Conservation (phyloP, 2,113 vertebrate genomes). For the Plectropomus leopardus region DNA sequence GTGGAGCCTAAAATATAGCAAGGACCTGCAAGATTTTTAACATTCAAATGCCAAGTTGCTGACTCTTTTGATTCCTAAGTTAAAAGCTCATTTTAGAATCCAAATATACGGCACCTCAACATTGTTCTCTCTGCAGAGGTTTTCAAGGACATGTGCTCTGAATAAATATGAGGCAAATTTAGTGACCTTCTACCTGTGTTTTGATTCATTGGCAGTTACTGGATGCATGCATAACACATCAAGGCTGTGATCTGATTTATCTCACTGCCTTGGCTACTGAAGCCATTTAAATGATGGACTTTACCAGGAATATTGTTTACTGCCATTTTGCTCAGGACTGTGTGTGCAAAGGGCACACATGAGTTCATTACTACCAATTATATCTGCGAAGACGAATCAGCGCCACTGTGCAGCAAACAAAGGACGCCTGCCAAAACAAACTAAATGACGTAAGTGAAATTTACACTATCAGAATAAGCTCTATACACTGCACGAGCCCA, state of each 20-base stretch:
- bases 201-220: conserved; percentile 82
- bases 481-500: not conserved
- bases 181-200: conserved; percentile 84
- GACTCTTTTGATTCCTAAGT: conserved; percentile 52
- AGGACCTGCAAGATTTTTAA: conserved; percentile 39
- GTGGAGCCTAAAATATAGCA: conserved; percentile 51
- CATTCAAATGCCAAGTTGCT: conserved; percentile 59
- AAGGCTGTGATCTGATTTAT: conserved; percentile 82
- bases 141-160: conserved; percentile 80
- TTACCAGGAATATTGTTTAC: conserved; percentile 64
- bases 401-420: conserved; percentile 26
- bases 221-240: conserved; percentile 79
- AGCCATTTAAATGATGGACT: conserved; percentile 79
- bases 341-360: conserved; percentile 41
- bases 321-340: conserved; percentile 60
- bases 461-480: conserved; percentile 16
- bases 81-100: conserved; percentile 58
- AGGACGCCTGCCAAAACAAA: conserved; percentile 31
- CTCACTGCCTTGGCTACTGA: conserved; percentile 63
- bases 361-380: conserved; percentile 71
- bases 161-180: conserved; percentile 83
- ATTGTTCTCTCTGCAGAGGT: conserved; percentile 58
- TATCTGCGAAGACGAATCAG: conserved; percentile 49
- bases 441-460: conserved; percentile 20
- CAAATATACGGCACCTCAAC: conserved; percentile 36